Evolutionary conservation across 2,888 invertebrate genomes (phyloP), one percentile per base, ranked within the genome.

Genomic region (Eumerus sabulonum): DNA sequence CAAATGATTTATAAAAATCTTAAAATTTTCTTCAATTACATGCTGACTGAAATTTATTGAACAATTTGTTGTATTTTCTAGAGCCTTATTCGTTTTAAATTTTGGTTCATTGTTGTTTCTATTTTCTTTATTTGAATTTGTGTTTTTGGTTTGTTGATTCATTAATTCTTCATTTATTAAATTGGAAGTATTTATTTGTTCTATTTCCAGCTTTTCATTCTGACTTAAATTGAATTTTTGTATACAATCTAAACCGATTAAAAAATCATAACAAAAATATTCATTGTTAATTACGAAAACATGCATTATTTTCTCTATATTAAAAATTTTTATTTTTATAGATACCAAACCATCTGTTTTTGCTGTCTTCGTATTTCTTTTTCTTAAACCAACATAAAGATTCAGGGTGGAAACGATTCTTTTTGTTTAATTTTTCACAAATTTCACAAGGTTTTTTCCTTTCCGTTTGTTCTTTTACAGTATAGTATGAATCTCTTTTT

Each of bases 401-500:
- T 63, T 72, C 44, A 12, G 19, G 45, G n/a, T 59, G 54, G 36
- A 67, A 82, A 11, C 82, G 62, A 50, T 60, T 42, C 38, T 51
- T 59, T 71, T 77, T 81, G 7, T 64, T 66, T 40, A 51, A 18
- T 45, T 70, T n/a, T n/a, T n/a, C n/a, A n/a, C n/a, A n/a, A n/a
- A n/a, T n/a, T n/a, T n/a, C n/a, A n/a, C n/a, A n/a, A n/a, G n/a
- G n/a, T n/a, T n/a, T n/a, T n/a, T n/a, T n/a, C n/a, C n/a, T n/a
- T n/a, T n/a, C 70, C 56, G 51, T 85, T 84, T 82, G 83, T 73
- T 35, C 84, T 84, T 16, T 81, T 54, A 82, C 82, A 42, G 45
- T 85, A 67, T 51, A 50, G 68, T 73, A 83, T 83, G 84, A 85
- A 62, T 85, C 82, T 56, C 85, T 85, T 72, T 35, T 66, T 3